A percentile compares a stretch with the other conserved stretches of the same genome.
phyloP scores from a whole-genome alignment of 2,888 invertebrate genomes.

The Dorcus hopei region DNA sequence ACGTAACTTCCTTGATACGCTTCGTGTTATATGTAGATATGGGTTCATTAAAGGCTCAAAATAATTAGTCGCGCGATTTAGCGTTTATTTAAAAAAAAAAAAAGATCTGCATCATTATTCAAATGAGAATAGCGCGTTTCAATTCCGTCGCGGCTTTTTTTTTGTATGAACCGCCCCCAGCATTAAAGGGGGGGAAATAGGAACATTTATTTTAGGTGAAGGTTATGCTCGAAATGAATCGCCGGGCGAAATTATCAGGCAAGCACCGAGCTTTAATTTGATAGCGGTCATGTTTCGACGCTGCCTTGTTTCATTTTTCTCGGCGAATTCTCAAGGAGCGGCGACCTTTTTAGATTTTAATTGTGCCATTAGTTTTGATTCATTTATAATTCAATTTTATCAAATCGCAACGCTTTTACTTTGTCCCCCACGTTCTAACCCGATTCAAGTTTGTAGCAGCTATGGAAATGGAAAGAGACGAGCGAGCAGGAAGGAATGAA shows the following conservation, averaged over 20 bases:
- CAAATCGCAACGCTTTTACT: background rate
- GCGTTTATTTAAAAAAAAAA: background rate
- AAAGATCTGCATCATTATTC: too few species aligned
- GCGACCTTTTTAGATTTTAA: slow-evolving; percentile 18
- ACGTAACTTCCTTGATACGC: background rate
- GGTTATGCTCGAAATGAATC: slow-evolving; percentile 22
- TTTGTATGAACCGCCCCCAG: slow-evolving; percentile 1
- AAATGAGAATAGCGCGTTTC: background rate
- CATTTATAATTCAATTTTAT: slow-evolving; percentile 18
- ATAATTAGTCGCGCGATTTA: background rate
- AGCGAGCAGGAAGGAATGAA: too few species aligned
- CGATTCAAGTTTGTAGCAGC: too few species aligned
- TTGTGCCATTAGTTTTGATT: slow-evolving; percentile 21
- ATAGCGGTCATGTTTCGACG: slow-evolving; percentile 19
- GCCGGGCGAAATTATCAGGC: slow-evolving; percentile 21
- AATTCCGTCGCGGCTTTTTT: slow-evolving; percentile 5
- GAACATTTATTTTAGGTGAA: slow-evolving; percentile 18
- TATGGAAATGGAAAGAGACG: too few species aligned
- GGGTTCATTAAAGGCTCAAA: background rate
- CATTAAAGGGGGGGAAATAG: slow-evolving; percentile 15
- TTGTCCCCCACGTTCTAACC: too few species aligned
- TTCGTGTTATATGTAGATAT: too few species aligned
- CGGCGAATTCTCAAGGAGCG: slow-evolving; percentile 17
- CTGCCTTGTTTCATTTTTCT: slow-evolving; percentile 23
- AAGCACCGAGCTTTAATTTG: slow-evolving; percentile 22